Base-by-base conservation (phyloP, 2,888 invertebrate species). In the Ptychoptera albimana region DNA sequence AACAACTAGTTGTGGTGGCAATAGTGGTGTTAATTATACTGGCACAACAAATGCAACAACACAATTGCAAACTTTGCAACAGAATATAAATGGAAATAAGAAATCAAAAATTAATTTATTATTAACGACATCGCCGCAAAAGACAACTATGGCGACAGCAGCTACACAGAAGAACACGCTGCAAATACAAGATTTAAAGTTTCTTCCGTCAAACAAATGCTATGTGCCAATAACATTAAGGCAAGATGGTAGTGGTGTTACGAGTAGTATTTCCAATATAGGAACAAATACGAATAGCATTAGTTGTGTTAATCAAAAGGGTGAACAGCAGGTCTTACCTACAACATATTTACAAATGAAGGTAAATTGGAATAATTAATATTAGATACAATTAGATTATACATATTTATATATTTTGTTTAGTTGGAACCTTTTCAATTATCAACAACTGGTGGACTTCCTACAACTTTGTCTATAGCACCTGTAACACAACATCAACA, bases 261-360 rank as follows among this genome's bases (percentile, higher is more conserved):
- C 23, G 23, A 23, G 7, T 23, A 23, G 23, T 23, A 23, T 23
- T 23, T 3, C 23, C 7, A 23, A 23, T 23, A 23, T 23, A 23
- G 23, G 23, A 23, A 23, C 23, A 23, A 23, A 23, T 7, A 23
- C 23, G 23, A 23, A 7, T 23, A 23, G 23, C 23, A 23, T 23
- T 23, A 23, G 23, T 23, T 23, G 23, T 23, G 23, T 23, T 23
- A 23, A 23, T 23, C 23, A 23, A 36, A 36, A n/a, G 4, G 36
- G 36, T 5, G 64, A 65, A 49, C 64, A 63, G 46, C 64, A 65
- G 50, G 60, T 65, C 10, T 49, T 64, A 36, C 66, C 66, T 14
- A 61, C 62, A 31, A 63, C 66, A 40, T 65, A 64, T 40, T 54
- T 66, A 45, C 66, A 66, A 54, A 66, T 66, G 66, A 64, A 66